phyloP scores from a whole-genome alignment of 2,888 invertebrate species.

The Ochlodes sylvanus region DNA sequence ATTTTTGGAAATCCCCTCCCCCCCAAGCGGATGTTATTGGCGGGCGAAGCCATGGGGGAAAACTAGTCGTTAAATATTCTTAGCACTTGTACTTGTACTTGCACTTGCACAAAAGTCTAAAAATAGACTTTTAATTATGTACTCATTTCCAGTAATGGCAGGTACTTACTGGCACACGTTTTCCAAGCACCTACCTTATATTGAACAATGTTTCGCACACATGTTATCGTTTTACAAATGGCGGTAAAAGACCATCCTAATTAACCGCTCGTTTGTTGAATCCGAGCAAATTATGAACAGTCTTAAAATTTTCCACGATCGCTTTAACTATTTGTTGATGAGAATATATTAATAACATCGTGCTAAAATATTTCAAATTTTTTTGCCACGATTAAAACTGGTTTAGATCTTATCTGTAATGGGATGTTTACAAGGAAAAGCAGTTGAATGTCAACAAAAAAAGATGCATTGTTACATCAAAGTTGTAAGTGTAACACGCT shows the following conservation, averaged over 20 bases:
- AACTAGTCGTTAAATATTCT: no score
- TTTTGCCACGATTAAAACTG: constrained; percentile 18
- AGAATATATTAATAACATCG: constrained; percentile 7
- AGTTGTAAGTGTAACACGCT: neutral
- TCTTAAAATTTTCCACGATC: constrained; percentile 22
- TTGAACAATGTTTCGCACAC: neutral
- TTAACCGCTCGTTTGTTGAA: constrained; percentile 13
- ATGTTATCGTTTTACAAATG: constrained; percentile 2
- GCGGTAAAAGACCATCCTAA: neutral
- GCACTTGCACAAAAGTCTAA: neutral
- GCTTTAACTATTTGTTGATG: neutral
- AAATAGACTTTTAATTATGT: neutral
- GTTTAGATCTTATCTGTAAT: constrained; percentile 23
- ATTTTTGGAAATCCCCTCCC: no score
- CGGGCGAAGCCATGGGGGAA: no score
- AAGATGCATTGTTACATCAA: constrained; percentile 20
- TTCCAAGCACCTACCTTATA: neutral
- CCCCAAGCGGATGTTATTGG: no score
- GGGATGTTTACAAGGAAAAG: constrained; percentile 9
- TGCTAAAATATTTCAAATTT: constrained; percentile 14
- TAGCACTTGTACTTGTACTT: no score
- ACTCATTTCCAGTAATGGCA: neutral
- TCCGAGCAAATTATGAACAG: constrained; percentile 13
- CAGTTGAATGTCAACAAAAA: constrained; percentile 24
- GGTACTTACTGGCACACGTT: neutral